phyloP scores from a whole-genome alignment of 2,113 vertebrate species.

The Protobothrops mucrosquamatus region DNA sequence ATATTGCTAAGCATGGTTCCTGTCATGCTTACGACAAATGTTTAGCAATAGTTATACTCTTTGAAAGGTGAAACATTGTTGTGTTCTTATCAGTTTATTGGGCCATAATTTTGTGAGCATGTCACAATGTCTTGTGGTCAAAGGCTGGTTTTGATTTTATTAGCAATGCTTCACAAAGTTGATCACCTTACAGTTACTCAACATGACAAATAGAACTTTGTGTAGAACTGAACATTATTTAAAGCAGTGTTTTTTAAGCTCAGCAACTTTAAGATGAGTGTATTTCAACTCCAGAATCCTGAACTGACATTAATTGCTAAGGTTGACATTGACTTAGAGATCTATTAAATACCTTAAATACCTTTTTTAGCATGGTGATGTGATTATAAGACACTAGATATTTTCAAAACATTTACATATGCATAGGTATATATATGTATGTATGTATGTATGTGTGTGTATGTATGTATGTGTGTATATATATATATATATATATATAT shows the following conservation, averaged over 20 bases:
- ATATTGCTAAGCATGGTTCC: constrained; percentile 25
- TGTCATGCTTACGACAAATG: not conserved
- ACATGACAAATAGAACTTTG: not conserved
- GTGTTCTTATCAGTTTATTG: not conserved
- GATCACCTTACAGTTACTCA: not conserved
- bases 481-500: too few species aligned
- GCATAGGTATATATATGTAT: too few species aligned
- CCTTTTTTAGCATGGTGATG: not conserved
- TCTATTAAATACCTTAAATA: not conserved
- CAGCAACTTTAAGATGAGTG: too few species aligned
- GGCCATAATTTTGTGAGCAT: not conserved
- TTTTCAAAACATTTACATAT: not conserved
- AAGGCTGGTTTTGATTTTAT: not conserved
- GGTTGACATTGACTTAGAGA: not conserved
- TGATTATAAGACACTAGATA: not conserved
- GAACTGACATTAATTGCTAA: too few species aligned
- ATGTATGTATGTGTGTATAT: too few species aligned
- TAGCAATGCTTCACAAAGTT: not conserved
- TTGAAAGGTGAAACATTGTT: constrained; percentile 19
- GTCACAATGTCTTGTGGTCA: not conserved
- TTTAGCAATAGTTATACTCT: constrained; percentile 11
- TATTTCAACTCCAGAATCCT: too few species aligned
- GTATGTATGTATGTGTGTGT: too few species aligned
- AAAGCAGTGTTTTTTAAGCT: too few species aligned
- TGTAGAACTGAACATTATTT: not conserved